Base-by-base conservation (phyloP, 2,888 invertebrate species). In the Lepidochrysops patricia region DNA sequence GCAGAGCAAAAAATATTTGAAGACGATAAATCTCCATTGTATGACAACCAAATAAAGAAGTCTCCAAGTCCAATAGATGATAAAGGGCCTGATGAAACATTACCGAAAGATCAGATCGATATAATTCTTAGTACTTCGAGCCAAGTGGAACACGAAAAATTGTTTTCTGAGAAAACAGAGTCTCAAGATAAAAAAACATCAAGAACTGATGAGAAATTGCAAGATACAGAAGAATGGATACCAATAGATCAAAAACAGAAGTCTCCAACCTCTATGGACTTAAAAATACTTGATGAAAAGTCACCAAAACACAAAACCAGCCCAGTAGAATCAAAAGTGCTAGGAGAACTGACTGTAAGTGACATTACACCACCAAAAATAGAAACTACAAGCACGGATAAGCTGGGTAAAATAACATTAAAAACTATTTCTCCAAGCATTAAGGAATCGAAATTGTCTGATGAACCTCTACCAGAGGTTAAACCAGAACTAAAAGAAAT, bases 171-270 rank as follows among this genome's bases (percentile, higher is more conserved):
- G 13, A 29, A 29, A 1, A 9, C 23, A 1, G 48, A 49, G 7
- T 13, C 54, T 15, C 15, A 15, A 1, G 25, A 43, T 0, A 52
- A 62, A 7, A 62, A 66, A 15, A 6, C 19, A 15, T 54, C 61
- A 0, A 61, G 61, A 5, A 49, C 56, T 0, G 43, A 9, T 9
- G 35, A 57, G 0, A 5, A 25, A 4, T 15, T 4, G 4, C 35
- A 6, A 5, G 29, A 5, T 37, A 6, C 15, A 15, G 6, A 1
- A 5, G 7, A 13, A 15, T 37, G n/a, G n/a, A n/a, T n/a, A n/a
- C n/a, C 48, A 29, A 60, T 54, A 32, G 43, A 13, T 0, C 26
- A 34, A n/a, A 25, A 35, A 19, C 4, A 67, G 2, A 67, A 66
- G 32, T 60, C 52, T 27, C 59, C 34, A 3, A 12, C 4, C 6